Percentiles rank a stretch among this genome's conserved stretches.
Evolutionary conservation across 2,113 vertebrate genomes (phyloP).

Genomic region (Ictidomys tridecemlineatus): DNA sequence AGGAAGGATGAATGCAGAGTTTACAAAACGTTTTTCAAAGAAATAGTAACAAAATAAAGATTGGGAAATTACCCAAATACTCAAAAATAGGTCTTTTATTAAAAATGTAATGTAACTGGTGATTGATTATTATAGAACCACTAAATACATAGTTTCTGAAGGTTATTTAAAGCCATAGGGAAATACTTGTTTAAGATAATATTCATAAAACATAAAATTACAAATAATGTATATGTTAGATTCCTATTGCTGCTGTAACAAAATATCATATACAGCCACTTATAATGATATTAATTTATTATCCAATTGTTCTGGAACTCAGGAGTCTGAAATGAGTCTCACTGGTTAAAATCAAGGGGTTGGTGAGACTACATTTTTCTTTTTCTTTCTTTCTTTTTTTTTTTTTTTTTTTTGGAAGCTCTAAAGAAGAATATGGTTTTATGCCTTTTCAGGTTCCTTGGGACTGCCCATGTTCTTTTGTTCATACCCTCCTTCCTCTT

Average conservation of each 20-base stretch:
- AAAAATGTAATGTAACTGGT: not conserved
- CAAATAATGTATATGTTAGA: not conserved
- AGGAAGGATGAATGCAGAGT: not conserved
- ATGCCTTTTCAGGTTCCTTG: not conserved
- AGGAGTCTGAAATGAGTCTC: not conserved
- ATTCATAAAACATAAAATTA: not conserved
- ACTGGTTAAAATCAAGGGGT: not conserved
- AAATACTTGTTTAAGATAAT: not conserved
- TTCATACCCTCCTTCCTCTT: not conserved
- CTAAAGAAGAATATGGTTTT: not conserved
- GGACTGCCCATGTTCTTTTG: not conserved
- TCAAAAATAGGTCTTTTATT: not conserved
- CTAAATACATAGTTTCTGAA: not conserved
- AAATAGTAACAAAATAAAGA: not conserved
- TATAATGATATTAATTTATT: not conserved
- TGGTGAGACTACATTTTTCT: not conserved
- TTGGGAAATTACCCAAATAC: not conserved
- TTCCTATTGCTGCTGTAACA: not conserved
- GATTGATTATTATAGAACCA: not conserved
- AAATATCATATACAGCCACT: not conserved
- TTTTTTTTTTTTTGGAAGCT: not conserved
- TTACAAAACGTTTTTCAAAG: conserved; percentile 6
- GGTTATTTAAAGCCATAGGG: not conserved
- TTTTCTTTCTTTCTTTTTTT: too few relatives aligned
- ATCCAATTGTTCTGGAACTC: not conserved